Percentiles rank a stretch among this genome's conserved stretches.
Conservation (phyloP, 2,797 vertebrate genomes). For the Sebastolobus alascanus region DNA sequence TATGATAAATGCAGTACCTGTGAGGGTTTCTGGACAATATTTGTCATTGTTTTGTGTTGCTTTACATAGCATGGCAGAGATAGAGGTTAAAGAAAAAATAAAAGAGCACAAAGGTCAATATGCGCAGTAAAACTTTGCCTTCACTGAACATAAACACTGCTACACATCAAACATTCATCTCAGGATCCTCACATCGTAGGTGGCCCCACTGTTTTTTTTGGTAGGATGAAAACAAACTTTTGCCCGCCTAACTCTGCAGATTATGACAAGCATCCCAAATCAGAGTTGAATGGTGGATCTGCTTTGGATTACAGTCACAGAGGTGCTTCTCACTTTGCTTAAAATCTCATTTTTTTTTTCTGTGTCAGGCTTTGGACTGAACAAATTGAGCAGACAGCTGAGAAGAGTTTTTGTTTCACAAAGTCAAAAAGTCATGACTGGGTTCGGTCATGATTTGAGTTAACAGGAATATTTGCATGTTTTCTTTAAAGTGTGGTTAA, state of each 20-base stretch:
- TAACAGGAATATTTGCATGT: neutral
- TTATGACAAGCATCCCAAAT: neutral
- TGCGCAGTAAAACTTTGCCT: neutral
- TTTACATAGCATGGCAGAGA: constrained; percentile 7
- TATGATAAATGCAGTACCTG: too few relatives aligned
- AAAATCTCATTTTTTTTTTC: neutral
- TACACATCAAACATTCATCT: constrained; percentile 2
- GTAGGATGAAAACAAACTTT: constrained; percentile 14
- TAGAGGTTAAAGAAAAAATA: neutral
- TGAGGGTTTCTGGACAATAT: too few relatives aligned
- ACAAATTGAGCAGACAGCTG: neutral
- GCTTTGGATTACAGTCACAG: constrained; percentile 4
- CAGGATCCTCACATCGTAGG: neutral
- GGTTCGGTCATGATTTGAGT: neutral
- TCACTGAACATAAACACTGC: neutral
- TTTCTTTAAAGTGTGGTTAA: neutral
- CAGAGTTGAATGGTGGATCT: constrained; percentile 4
- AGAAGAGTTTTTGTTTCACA: neutral
- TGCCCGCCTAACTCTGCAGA: neutral
- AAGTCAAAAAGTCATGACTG: neutral
- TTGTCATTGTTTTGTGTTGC: neutral
- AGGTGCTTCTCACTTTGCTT: neutral
- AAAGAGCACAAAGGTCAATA: neutral
- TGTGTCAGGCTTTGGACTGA: neutral
- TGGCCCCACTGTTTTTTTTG: neutral